These are phyloP conservation scores for Pangasius krempfi DNA, from an alignment of 2,797 vertebrate genomes.

Conservation along the genomic window DNA sequence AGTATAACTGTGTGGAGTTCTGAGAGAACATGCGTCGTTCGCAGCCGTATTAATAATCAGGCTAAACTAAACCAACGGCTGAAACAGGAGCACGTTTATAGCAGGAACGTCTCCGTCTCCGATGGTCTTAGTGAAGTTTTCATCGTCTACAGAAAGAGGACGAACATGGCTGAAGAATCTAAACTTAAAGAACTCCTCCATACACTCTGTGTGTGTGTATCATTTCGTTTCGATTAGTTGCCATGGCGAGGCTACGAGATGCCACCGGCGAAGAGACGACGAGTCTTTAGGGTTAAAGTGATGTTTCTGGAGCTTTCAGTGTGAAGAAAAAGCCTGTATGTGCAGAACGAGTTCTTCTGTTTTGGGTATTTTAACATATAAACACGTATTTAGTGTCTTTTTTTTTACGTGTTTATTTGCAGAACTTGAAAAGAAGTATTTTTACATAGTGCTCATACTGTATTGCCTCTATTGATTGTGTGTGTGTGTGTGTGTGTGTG, in stretches of 20 bases:
- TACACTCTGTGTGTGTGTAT: neutral
- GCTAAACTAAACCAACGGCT: neutral
- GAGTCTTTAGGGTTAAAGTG: neutral
- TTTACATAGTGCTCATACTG: neutral
- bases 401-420: neutral
- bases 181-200: neutral
- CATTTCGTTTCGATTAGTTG: neutral
- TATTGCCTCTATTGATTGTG: no score
- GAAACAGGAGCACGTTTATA: neutral
- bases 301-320: neutral
- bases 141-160: neutral
- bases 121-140: neutral
- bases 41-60: neutral
- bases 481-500: no score
- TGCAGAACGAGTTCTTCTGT: neutral
- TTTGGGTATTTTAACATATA: neutral
- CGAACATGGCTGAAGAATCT: neutral
- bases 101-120: neutral
- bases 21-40: neutral
- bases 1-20: neutral
- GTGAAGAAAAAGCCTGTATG: neutral
- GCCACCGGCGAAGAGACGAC: neutral
- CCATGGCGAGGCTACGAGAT: neutral
- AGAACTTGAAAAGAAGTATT: no score
- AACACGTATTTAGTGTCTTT: neutral